These are phyloP conservation scores for Drosophila sp. DNA, from an alignment of 1,140 invertebrate genomes.

Conservation along the genomic window DNA sequence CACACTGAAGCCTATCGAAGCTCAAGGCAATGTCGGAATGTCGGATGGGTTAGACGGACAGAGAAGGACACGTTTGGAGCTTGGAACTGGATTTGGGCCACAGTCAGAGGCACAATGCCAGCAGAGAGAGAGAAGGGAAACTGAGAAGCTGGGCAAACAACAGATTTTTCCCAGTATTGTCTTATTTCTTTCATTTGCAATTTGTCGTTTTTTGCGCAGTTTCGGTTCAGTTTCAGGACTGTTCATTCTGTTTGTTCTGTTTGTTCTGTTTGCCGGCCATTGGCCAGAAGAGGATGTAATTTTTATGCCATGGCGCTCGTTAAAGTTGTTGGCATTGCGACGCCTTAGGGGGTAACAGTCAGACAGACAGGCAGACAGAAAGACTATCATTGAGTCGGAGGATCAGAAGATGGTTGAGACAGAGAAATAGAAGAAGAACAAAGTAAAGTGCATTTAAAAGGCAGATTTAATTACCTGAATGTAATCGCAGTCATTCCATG, in stretches of 20 bases:
- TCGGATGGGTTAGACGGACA: conserved; percentile 28
- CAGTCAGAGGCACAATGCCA: conserved; percentile 56
- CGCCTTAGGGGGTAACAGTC: conserved; percentile 15
- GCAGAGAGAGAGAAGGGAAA: conserved; percentile 24
- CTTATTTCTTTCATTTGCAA: conserved; percentile 76
- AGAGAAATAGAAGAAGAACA: conserved; percentile 26
- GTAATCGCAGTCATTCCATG: conserved; percentile 94
- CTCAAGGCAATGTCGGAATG: conserved; percentile 62
- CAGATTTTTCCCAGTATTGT: conserved; percentile 71
- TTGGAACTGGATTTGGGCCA: conserved; percentile 34
- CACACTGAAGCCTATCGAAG: conserved; percentile 63
- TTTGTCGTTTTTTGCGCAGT: conserved; percentile 78
- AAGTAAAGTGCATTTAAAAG: conserved; percentile 67
- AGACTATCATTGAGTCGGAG: conserved; percentile 8
- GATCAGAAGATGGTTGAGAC: neutral
- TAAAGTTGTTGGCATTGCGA: conserved; percentile 67
- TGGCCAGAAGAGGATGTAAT: conserved; percentile 73
- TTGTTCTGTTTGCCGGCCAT: conserved; percentile 55
- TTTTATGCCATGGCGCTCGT: conserved; percentile 70
- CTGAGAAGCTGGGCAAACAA: conserved; percentile 61
- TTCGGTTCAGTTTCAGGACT: conserved; percentile 28
- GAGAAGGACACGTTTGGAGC: conserved; percentile 25
- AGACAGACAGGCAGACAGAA: conserved; percentile 12
- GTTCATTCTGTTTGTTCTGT: conserved; percentile 43
- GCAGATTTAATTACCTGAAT: conserved; percentile 87